Evolutionary conservation across 2,888 invertebrate genomes (phyloP).

Genomic region (Mimachlamys varia): DNA sequence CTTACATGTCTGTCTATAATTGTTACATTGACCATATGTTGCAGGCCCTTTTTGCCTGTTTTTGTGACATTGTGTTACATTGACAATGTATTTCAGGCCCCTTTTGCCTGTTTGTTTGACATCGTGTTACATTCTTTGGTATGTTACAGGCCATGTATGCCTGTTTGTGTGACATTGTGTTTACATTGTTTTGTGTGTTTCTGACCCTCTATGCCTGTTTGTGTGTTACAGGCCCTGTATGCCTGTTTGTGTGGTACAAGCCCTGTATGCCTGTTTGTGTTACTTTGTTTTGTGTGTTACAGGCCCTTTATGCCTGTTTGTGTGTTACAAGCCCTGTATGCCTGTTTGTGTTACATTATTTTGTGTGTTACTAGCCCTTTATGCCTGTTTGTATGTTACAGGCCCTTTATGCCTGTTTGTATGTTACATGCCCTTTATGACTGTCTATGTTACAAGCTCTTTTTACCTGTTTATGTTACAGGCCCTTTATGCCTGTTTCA

Average conservation of each 20-base stretch:
- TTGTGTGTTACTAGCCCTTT: slow-evolving; percentile 49
- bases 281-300: slow-evolving; percentile 47
- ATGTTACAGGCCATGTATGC: slow-evolving; percentile 67
- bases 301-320: too few relatives aligned
- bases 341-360: neutral
- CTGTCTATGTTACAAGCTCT: neutral
- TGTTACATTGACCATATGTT: too few relatives aligned
- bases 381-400: neutral
- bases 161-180: neutral
- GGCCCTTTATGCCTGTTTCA: neutral
- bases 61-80: too few relatives aligned
- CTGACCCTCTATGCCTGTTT: neutral
- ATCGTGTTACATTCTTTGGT: neutral
- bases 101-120: neutral
- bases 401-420: neutral
- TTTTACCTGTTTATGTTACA: neutral
- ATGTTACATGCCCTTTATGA: neutral
- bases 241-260: neutral
- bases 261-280: neutral
- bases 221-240: neutral
- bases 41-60: neutral
- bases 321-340: too few relatives aligned
- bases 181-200: too few relatives aligned
- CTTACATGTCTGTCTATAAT: too few relatives aligned
- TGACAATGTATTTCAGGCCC: slow-evolving; percentile 67